phyloP scores from a whole-genome alignment of 1,140 invertebrate species.

The Danaus melanippus region DNA sequence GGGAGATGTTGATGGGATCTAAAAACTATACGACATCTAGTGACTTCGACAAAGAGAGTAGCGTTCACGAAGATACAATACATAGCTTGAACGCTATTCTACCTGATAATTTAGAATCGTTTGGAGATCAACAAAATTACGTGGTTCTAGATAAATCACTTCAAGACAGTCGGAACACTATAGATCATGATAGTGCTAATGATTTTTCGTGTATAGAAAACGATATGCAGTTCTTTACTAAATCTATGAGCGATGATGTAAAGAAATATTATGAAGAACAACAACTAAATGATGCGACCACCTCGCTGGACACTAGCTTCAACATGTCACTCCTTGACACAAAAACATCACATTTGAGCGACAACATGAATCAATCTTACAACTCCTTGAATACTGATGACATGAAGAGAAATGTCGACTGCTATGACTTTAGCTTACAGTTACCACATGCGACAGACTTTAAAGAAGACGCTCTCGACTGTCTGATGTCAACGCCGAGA shows the following conservation, averaged over 20 bases:
- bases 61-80: constrained; percentile 43
- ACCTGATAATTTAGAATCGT: constrained; percentile 57
- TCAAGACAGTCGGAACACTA: constrained; percentile 35
- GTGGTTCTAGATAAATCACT: constrained; percentile 45
- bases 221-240: constrained; percentile 63
- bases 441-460: constrained; percentile 44
- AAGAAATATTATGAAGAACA: constrained; percentile 64
- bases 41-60: constrained; percentile 39
- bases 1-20: constrained; percentile 49
- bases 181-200: constrained; percentile 43
- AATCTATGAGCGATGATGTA: constrained; percentile 63
- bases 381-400: constrained; percentile 41
- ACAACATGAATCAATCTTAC: constrained; percentile 42
- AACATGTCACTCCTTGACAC: constrained; percentile 55
- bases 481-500: constrained; percentile 53
- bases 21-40: constrained; percentile 32
- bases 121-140: constrained; percentile 53
- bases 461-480: constrained; percentile 56
- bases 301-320: constrained; percentile 51
- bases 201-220: constrained; percentile 62
- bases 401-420: constrained; percentile 45
- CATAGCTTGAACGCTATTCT: constrained; percentile 56
- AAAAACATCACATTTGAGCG: constrained; percentile 45
- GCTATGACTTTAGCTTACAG: constrained; percentile 53
- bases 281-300: constrained; percentile 46